These are phyloP conservation scores for Scalopus aquaticus DNA, from an alignment of 2,113 vertebrate species.

Conservation along the genomic window DNA sequence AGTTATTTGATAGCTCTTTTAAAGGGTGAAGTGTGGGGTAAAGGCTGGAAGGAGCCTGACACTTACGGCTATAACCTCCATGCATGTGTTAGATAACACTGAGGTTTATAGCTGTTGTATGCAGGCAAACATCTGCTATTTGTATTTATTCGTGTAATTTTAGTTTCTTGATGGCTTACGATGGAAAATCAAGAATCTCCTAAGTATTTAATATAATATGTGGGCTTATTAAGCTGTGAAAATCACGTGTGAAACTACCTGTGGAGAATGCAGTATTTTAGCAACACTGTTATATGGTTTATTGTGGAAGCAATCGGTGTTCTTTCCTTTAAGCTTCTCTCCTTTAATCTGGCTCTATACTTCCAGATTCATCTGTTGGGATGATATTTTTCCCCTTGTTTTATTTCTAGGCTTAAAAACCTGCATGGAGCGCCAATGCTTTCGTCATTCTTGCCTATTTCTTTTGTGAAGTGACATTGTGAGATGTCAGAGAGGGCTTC, in stretches of 20 bases:
- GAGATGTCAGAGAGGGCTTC: not conserved
- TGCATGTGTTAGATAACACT: constrained; percentile 2
- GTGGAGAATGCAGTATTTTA: not conserved
- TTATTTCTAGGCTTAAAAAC: not conserved
- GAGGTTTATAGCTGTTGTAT: not conserved
- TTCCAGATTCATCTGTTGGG: not conserved
- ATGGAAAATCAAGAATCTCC: not conserved
- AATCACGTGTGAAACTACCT: not conserved
- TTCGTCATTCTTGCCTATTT: not conserved
- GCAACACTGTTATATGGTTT: not conserved
- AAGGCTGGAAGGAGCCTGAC: not conserved
- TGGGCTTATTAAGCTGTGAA: not conserved
- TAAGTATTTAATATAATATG: not conserved
- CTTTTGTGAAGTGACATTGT: not conserved
- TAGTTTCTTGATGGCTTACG: not conserved
- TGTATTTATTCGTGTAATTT: not conserved
- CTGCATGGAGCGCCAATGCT: not conserved
- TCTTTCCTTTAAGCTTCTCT: not conserved
- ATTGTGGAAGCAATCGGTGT: not conserved
- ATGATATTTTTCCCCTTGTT: not conserved
- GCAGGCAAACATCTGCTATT: not conserved
- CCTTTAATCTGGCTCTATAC: not conserved
- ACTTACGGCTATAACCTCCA: not conserved
- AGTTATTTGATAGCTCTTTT: not conserved
- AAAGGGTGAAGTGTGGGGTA: not conserved